A percentile compares a stretch with the other conserved stretches of the same genome.
These are phyloP conservation scores for Leuciscus idus DNA, from an alignment of 2,113 vertebrate genomes.

Conservation along the genomic window DNA sequence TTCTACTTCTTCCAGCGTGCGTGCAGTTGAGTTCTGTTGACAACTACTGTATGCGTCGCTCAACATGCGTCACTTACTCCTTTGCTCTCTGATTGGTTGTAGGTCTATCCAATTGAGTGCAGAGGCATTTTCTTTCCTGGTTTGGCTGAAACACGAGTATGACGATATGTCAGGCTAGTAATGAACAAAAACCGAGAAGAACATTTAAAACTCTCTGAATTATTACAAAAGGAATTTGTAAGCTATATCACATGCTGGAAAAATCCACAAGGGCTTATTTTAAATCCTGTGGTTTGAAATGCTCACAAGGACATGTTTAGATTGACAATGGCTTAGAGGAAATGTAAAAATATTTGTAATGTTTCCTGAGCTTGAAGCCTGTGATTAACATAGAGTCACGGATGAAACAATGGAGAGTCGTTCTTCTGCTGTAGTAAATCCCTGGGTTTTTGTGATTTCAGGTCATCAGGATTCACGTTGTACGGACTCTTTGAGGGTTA, in stretches of 20 bases:
- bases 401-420: neutral
- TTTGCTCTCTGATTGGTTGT: no score
- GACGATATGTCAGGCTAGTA: neutral
- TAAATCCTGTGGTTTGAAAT: conserved; percentile 21
- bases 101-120: no score
- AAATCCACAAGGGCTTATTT: conserved; percentile 25
- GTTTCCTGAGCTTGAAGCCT: neutral
- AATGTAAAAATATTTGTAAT: neutral
- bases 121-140: no score
- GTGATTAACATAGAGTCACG: neutral
- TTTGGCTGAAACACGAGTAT: no score
- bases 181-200: neutral
- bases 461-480: no score
- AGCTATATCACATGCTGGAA: conserved; percentile 26
- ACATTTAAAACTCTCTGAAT: neutral
- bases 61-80: no score
- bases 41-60: no score
- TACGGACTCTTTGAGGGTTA: no score
- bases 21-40: no score
- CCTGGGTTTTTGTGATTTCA: no score
- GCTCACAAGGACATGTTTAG: conserved; percentile 28
- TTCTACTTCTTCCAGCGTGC: no score
- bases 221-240: conserved; percentile 7
- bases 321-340: neutral
- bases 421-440: conserved; percentile 66